phyloP scores from a whole-genome alignment of 1,140 invertebrate species.

The Melipona quadrifasciata region DNA sequence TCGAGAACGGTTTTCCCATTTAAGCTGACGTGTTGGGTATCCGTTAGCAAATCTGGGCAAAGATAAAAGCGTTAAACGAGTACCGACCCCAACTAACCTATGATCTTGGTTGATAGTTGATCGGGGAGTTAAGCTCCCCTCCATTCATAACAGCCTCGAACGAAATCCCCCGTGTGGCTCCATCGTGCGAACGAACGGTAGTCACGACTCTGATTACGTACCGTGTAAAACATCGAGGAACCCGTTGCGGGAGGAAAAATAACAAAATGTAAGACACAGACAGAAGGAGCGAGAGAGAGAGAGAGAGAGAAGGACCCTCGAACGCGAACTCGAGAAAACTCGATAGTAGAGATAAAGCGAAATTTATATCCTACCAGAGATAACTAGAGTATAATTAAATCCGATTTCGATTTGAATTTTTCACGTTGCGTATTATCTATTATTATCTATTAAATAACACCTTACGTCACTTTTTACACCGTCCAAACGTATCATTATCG shows the following conservation, averaged over 20 bases:
- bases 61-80: slow-evolving; percentile 72
- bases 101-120: slow-evolving; percentile 74
- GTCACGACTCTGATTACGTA: slow-evolving; percentile 76
- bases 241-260: slow-evolving; percentile 8
- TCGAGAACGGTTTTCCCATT: slow-evolving; percentile 11
- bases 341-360: not conserved
- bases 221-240: slow-evolving; percentile 64
- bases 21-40: slow-evolving; percentile 17
- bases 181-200: slow-evolving; percentile 76
- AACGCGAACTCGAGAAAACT: slow-evolving; percentile 37
- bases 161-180: slow-evolving; percentile 67
- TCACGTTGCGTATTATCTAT: not conserved
- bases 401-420: not conserved
- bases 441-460: not conserved
- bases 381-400: slow-evolving; percentile 18
- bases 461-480: not conserved
- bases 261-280: slow-evolving; percentile 26
- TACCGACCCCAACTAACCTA: slow-evolving; percentile 74
- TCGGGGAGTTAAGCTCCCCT: slow-evolving; percentile 69
- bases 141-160: slow-evolving; percentile 66
- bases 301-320: slow-evolving; percentile 38
- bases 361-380: not conserved
- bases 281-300: slow-evolving; percentile 1
- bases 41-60: slow-evolving; percentile 18
- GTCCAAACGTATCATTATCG: not conserved